Evolutionary conservation across 2,113 vertebrate genomes (phyloP).

Genomic region (Odobenus rosmarus): DNA sequence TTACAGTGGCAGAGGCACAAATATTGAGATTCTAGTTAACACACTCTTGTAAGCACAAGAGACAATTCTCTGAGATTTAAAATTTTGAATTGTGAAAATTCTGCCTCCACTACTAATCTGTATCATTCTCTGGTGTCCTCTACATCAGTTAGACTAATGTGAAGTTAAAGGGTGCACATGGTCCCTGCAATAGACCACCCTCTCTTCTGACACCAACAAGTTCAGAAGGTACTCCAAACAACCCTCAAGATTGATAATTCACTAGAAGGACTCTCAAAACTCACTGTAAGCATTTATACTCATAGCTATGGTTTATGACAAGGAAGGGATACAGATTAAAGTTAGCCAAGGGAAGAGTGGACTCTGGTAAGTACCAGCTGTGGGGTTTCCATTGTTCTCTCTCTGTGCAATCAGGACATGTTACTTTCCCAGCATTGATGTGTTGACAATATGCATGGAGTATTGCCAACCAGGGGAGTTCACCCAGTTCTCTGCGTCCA

Average conservation of each 20-base stretch:
- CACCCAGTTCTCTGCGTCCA: neutral
- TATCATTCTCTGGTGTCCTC: neutral
- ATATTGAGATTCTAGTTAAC: constrained; percentile 22
- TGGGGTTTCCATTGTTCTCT: neutral
- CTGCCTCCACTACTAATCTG: neutral
- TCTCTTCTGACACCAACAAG: neutral
- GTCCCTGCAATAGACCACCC: neutral
- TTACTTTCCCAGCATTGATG: neutral
- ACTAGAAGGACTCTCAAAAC: neutral
- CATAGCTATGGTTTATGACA: neutral
- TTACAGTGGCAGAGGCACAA: neutral
- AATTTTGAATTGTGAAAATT: neutral
- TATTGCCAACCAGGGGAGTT: neutral
- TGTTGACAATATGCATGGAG: neutral
- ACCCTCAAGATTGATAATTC: neutral
- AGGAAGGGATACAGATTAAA: neutral
- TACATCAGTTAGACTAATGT: neutral
- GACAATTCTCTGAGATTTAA: neutral
- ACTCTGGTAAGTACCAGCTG: neutral
- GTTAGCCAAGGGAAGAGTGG: neutral
- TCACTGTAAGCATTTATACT: neutral
- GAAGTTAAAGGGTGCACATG: neutral
- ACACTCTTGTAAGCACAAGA: neutral
- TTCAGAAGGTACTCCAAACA: neutral
- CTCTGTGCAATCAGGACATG: neutral